Conservation (phyloP, 1,140 invertebrate species). For the Cyclina sinensis region DNA sequence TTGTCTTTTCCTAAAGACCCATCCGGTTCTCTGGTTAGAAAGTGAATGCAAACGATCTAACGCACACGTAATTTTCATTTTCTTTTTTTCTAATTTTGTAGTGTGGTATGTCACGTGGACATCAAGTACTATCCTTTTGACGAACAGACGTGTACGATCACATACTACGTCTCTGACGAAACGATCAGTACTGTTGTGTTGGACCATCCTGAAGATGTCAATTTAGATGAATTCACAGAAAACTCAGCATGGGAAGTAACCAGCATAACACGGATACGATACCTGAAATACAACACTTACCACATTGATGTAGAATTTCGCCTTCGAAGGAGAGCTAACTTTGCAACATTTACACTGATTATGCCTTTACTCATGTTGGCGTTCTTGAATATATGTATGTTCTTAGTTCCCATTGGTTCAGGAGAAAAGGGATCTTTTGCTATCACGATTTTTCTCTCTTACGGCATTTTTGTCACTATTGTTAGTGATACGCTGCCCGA, state of each 20-base stretch:
- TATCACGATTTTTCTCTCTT: slow-evolving; percentile 57
- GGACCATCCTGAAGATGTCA: not conserved
- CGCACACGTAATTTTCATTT: too few species aligned
- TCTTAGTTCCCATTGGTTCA: slow-evolving; percentile 48
- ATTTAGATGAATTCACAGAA: slow-evolving; percentile 2
- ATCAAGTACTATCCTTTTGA: slow-evolving; percentile 63
- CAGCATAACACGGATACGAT: not conserved
- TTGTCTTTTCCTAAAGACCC: too few species aligned
- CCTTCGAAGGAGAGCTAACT: slow-evolving; percentile 18
- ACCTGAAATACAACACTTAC: slow-evolving; percentile 3
- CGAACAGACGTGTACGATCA: slow-evolving; percentile 41
- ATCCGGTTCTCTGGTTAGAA: too few species aligned
- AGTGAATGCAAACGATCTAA: too few species aligned
- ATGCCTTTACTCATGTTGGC: slow-evolving; percentile 45
- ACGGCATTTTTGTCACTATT: slow-evolving; percentile 51
- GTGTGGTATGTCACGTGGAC: slow-evolving; percentile 53
- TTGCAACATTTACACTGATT: slow-evolving; percentile 42
- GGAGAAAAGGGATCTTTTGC: slow-evolving; percentile 49
- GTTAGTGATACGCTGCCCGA: slow-evolving; percentile 44
- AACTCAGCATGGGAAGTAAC: slow-evolving; percentile 43
- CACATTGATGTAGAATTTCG: slow-evolving; percentile 23
- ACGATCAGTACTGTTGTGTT: not conserved
- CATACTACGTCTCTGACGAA: slow-evolving; percentile 42
- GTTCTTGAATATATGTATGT: slow-evolving; percentile 49
- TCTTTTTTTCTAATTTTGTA: not conserved